Base-by-base conservation (phyloP, 2,797 vertebrate genomes). In the Leuciscus waleckii region DNA sequence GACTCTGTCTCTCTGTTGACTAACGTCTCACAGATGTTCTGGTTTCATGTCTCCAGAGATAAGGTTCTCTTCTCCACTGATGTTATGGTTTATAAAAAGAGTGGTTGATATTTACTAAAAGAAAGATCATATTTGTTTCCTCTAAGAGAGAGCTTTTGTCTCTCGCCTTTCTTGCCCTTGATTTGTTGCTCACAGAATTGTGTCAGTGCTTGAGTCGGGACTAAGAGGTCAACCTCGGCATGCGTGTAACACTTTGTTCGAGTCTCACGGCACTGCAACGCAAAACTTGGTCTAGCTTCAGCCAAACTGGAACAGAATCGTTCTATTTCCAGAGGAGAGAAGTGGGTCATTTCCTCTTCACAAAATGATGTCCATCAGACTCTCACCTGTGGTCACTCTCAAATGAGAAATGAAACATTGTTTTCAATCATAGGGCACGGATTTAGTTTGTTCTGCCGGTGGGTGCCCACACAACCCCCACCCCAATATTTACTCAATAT, bases 281-380 rank as follows among this genome's bases (percentile, higher is more conserved):
- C 10, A 21, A 54, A 69, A 69, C n/a, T 58, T 63, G 39, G 73
- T 26, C 37, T 82, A 70, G 63, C 35, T 77, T 67, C 26, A 77
- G 80, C 80, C 81, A 87, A 86, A 90, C 61, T 86, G 74, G 88
- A 91, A 83, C 77, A 84, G 75, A 87, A 81, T 78, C 23, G 58
- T 82, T 86, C 87, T 91, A 89, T 93, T 92, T 92, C 67, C 63
- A 90, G 91, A 89, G 85, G 68, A 82, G 81, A 85, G 78, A 91
- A 89, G 69, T 87, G 79, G 85, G 82, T 86, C 89, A 78, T 89
- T 83, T 90, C 87, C 88, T 75, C 83, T 58, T 89, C 79, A 56
- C 69, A 71, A 89, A 93, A 87, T 89, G 85, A 83, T 58, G 16
- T 69, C 54, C 65, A 43, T 83, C 81, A 71, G 11, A 77, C 81